phyloP scores from a whole-genome alignment of 2,113 vertebrate species.

The Phocoena sinus region DNA sequence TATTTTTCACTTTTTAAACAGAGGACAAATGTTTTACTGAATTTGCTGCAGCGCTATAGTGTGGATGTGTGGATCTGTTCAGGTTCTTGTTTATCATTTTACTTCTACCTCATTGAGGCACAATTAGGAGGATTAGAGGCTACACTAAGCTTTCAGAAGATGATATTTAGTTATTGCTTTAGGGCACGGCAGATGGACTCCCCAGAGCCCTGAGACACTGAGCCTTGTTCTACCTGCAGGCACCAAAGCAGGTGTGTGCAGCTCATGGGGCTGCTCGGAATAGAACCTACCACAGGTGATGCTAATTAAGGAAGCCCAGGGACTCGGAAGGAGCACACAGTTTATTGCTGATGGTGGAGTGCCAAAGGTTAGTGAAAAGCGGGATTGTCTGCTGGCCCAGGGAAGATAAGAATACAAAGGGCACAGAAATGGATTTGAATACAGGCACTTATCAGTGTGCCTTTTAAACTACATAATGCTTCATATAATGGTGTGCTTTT shows the following conservation, averaged over 20 bases:
- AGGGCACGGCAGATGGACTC: slow-evolving; percentile 35
- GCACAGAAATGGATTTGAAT: slow-evolving; percentile 80
- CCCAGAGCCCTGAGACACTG: neutral
- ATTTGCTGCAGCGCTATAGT: neutral
- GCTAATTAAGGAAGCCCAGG: slow-evolving; percentile 72
- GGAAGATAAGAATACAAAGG: slow-evolving; percentile 85
- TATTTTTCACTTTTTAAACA: neutral
- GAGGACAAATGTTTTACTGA: neutral
- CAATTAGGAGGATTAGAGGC: slow-evolving; percentile 66
- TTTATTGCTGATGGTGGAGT: slow-evolving; percentile 75
- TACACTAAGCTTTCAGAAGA: neutral
- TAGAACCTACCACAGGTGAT: slow-evolving; percentile 76
- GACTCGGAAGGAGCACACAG: slow-evolving; percentile 51
- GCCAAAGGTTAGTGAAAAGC: slow-evolving; percentile 85
- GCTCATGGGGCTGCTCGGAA: slow-evolving; percentile 61
- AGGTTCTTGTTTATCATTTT: slow-evolving; percentile 32
- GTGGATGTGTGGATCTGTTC: neutral
- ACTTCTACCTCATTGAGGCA: slow-evolving; percentile 8
- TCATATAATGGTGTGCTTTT: slow-evolving; percentile 76
- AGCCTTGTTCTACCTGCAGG: slow-evolving; percentile 54
- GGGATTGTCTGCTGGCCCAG: slow-evolving; percentile 79
- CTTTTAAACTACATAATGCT: slow-evolving; percentile 81
- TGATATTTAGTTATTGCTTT: slow-evolving; percentile 60
- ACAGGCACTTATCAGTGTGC: slow-evolving; percentile 77
- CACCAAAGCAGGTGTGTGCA: slow-evolving; percentile 62